Percentiles rank a stretch among this genome's conserved stretches.
phyloP scores from a whole-genome alignment of 2,888 invertebrate genomes.

The Hofmannophila pseudospretella region DNA sequence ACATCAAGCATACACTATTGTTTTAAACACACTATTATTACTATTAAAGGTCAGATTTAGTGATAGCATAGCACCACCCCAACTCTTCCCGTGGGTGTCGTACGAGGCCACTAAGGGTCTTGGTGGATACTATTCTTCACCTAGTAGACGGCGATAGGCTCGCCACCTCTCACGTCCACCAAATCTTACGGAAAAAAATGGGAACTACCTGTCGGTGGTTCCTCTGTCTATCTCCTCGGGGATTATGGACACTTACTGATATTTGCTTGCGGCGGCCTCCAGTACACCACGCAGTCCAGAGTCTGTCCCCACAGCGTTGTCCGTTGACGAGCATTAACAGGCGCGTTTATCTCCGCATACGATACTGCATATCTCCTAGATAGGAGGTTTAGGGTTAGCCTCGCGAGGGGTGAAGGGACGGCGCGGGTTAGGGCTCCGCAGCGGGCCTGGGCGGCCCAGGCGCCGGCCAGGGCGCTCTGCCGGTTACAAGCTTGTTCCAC shows the following conservation, averaged over 20 bases:
- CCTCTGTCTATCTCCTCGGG: too few relatives aligned
- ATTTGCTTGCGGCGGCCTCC: constrained; percentile 87
- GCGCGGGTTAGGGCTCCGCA: constrained; percentile 79
- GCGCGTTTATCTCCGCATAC: constrained; percentile 78
- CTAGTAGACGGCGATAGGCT: too few relatives aligned
- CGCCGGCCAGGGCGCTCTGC: constrained; percentile 68
- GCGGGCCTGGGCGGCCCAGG: constrained; percentile 67
- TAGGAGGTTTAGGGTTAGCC: constrained; percentile 78
- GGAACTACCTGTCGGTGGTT: too few relatives aligned
- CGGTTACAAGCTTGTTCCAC: constrained; percentile 56
- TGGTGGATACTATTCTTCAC: too few relatives aligned
- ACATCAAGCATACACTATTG: too few relatives aligned
- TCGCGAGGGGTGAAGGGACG: constrained; percentile 76
- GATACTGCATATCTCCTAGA: constrained; percentile 83
- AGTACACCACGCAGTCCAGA: constrained; percentile 81
- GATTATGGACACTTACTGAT: constrained; percentile 82
- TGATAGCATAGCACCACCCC: too few relatives aligned
- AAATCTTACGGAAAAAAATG: too few relatives aligned
- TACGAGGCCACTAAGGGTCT: too few relatives aligned
- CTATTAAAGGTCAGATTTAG: too few relatives aligned
- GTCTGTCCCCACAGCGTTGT: constrained; percentile 82
- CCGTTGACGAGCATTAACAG: constrained; percentile 50
- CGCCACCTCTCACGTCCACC: too few relatives aligned
- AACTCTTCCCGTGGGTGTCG: too few relatives aligned
- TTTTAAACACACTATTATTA: too few relatives aligned